Conservation (phyloP, 2,113 vertebrate species). For the Urocynchramus pylzowi region DNA sequence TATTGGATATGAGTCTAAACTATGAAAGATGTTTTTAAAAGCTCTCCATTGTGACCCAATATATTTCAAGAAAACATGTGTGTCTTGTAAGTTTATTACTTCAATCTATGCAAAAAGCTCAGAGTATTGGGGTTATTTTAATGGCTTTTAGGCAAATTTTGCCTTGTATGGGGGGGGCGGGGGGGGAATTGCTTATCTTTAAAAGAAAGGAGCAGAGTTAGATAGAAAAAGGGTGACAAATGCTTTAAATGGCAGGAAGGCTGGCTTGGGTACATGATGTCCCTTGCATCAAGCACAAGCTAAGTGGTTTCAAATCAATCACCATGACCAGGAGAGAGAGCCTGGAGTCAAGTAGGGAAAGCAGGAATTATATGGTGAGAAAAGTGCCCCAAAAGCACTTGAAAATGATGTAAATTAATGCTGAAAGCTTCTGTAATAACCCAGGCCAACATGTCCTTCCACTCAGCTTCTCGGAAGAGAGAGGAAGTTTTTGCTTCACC, state of each 20-base stretch:
- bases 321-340: not conserved
- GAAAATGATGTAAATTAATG: slow-evolving; percentile 28
- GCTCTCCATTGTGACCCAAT: not conserved
- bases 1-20: accelerated
- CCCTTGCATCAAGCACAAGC: not conserved
- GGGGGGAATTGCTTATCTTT: not conserved
- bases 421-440: slow-evolving; percentile 12
- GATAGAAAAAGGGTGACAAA: not conserved
- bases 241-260: not conserved
- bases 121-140: not conserved
- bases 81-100: not conserved
- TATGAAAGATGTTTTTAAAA: not conserved
- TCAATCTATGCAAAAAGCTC: not conserved
- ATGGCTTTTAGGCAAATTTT: not conserved
- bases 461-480: not conserved
- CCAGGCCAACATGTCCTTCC: not conserved
- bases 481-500: not conserved
- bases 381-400: slow-evolving; percentile 9
- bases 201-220: not conserved
- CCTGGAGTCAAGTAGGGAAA: not conserved
- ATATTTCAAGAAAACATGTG: not conserved
- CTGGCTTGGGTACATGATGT: not conserved
- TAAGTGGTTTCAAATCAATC: slow-evolving; percentile 5
- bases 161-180: accelerated
- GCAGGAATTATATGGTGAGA: not conserved